Conservation (phyloP, 2,888 invertebrate genomes). For the Piscicola geometra region DNA sequence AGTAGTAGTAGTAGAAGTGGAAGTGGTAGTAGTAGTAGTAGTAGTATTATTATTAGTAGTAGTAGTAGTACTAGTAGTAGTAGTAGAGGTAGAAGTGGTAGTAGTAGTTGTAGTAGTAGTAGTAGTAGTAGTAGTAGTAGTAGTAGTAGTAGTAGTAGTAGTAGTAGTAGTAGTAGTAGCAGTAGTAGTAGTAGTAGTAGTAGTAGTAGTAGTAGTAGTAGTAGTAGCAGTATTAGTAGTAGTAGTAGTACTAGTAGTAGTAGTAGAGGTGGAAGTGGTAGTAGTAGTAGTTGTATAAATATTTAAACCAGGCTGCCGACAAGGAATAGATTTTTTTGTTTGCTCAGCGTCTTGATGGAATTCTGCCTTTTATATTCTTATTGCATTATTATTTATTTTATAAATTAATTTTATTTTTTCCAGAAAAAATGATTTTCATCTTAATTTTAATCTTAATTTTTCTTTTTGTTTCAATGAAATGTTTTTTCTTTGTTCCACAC, state of each 20-base stretch:
- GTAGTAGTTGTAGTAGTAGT: conserved; percentile 2
- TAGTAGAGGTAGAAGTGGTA: not conserved
- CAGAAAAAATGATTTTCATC: too few relatives aligned
- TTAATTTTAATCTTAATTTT: too few relatives aligned
- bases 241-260: conserved; percentile 12
- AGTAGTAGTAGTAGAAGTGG: too few relatives aligned
- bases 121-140: not conserved
- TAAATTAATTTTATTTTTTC: too few relatives aligned
- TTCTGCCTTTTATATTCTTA: too few relatives aligned
- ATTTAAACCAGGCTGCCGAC: too few relatives aligned
- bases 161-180: conserved; percentile 18
- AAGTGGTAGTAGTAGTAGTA: not conserved
- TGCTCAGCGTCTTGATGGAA: too few relatives aligned
- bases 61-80: not conserved
- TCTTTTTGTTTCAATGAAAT: too few relatives aligned
- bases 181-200: conserved; percentile 20
- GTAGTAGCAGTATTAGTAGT: conserved; percentile 10
- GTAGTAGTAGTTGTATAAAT: conserved; percentile 7
- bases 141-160: conserved; percentile 1
- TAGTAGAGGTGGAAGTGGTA: conserved; percentile 2
- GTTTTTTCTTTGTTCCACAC: too few relatives aligned
- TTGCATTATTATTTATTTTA: too few relatives aligned
- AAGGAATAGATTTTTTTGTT: too few relatives aligned
- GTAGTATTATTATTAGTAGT: too few relatives aligned
- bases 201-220: conserved; percentile 20